Evolutionary conservation across 1,140 invertebrate genomes (phyloP).

Genomic region (Polyergus mexicanus): DNA sequence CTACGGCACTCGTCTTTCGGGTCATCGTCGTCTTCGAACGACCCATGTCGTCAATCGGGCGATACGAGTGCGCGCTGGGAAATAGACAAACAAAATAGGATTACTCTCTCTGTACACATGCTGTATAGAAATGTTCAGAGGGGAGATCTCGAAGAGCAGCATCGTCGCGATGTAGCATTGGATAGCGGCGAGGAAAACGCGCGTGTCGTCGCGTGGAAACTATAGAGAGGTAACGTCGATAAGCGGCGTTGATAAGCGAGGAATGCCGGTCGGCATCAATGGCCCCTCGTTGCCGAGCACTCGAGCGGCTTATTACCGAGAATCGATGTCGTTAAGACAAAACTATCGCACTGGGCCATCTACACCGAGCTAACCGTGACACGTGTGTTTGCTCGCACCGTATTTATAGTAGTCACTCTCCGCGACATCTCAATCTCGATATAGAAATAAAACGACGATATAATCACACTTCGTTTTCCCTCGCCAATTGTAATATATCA

Average conservation of each 20-base stretch:
- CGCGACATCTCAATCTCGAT: conserved; percentile 12
- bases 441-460: conserved; percentile 20
- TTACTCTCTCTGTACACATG: neutral
- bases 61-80: neutral
- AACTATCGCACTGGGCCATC: conserved; percentile 72
- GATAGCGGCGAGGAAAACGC: conserved; percentile 41
- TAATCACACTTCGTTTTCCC: neutral
- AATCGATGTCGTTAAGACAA: conserved; percentile 67
- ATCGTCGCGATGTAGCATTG: neutral
- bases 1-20: neutral
- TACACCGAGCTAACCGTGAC: conserved; percentile 57
- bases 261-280: neutral
- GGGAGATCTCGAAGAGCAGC: neutral
- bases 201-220: conserved; percentile 8
- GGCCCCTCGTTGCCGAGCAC: conserved; percentile 35
- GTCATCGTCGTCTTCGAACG: neutral
- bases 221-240: conserved; percentile 31
- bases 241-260: conserved; percentile 61
- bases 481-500: neutral
- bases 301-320: conserved; percentile 70
- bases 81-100: conserved; percentile 1
- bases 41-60: neutral
- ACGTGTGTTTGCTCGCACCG: conserved; percentile 55
- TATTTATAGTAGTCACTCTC: conserved; percentile 29
- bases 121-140: neutral